Conservation (phyloP, 1,140 invertebrate species). For the Hylyphantes graminicola region DNA sequence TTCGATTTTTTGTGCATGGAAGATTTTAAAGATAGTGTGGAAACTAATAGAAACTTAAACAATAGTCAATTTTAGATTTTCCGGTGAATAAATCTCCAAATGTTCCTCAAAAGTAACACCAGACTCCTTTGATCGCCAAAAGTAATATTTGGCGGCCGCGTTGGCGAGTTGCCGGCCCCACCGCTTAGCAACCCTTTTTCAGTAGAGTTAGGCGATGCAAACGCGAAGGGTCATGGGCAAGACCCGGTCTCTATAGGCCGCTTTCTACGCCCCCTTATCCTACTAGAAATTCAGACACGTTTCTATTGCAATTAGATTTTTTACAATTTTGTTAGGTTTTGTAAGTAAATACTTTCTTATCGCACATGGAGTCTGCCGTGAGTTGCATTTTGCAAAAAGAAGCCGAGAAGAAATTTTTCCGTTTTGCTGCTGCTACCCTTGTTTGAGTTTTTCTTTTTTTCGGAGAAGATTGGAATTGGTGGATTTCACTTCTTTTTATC, state of each 20-base stretch:
- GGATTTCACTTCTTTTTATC: slow-evolving; percentile 38
- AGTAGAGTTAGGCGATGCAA: slow-evolving; percentile 56
- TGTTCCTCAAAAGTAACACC: no score
- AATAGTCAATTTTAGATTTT: no score
- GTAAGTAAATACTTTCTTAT: background rate
- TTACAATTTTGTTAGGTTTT: background rate
- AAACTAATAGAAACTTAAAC: no score
- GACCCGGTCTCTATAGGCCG: slow-evolving; percentile 49
- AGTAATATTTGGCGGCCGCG: background rate
- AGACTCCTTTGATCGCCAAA: no score
- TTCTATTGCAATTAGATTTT: no score
- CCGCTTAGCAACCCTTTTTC: slow-evolving; percentile 19
- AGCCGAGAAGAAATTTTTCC: no score
- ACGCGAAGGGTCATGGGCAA: slow-evolving; percentile 52
- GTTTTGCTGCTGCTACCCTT: background rate
- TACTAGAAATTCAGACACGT: background rate
- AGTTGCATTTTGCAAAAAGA: no score
- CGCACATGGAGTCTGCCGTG: slow-evolving; percentile 13
- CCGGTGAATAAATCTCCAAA: no score
- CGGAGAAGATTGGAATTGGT: background rate
- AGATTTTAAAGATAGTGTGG: no score
- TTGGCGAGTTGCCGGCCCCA: background rate
- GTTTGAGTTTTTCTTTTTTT: background rate
- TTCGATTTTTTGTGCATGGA: no score
- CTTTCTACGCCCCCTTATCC: slow-evolving; percentile 48